Conservation (phyloP, 2,113 vertebrate species). For the Paraplagusia blochii region DNA sequence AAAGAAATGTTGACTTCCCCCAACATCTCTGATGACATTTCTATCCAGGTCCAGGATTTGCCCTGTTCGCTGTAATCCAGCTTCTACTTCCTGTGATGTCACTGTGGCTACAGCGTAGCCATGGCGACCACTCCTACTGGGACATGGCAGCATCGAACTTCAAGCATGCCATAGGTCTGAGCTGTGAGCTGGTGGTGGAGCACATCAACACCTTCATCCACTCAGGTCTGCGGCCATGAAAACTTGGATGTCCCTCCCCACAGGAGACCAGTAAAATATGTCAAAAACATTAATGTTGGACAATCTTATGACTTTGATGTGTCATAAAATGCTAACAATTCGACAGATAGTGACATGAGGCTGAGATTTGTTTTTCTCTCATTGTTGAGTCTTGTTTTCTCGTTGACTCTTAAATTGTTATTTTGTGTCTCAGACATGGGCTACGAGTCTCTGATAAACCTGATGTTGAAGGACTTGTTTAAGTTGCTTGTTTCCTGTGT, state of each 20-base stretch:
- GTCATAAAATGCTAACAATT: no score
- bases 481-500: slow-evolving; percentile 91
- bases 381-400: not conserved
- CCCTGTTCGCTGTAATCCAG: slow-evolving; percentile 92
- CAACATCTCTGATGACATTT: no score
- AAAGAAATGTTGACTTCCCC: no score
- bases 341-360: no score
- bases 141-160: slow-evolving; percentile 93
- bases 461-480: slow-evolving; percentile 95
- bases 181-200: slow-evolving; percentile 95
- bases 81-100: slow-evolving; percentile 97
- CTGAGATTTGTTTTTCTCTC: not conserved
- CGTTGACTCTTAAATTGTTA: not conserved
- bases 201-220: slow-evolving; percentile 93
- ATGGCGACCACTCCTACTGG: slow-evolving; percentile 94
- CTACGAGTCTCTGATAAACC: slow-evolving; percentile 92
- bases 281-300: no score
- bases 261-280: no score
- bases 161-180: slow-evolving; percentile 95
- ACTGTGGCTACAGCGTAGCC: slow-evolving; percentile 92
- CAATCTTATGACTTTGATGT: no score
- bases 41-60: slow-evolving; percentile 89
- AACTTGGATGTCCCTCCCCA: no score
- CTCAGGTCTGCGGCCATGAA: no score
- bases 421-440: slow-evolving; percentile 75